These are phyloP conservation scores for Drosophila longiperda DNA, from an alignment of 2,888 invertebrate genomes.

Conservation along the genomic window DNA sequence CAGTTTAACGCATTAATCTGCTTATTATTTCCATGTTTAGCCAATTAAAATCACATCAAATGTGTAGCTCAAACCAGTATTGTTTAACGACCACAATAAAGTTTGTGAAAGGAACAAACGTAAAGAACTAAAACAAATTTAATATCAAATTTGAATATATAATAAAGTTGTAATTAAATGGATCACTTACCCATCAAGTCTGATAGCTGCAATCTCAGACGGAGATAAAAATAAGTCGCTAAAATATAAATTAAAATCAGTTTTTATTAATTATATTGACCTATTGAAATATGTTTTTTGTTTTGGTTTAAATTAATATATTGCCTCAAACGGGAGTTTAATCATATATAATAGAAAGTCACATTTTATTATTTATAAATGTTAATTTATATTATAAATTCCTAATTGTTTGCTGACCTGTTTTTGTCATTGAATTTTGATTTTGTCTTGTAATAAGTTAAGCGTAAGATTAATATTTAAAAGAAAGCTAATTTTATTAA, in stretches of 20 bases:
- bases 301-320: too few species aligned
- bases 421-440: too few species aligned
- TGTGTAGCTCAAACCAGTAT: conserved; percentile 14
- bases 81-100: conserved; percentile 2
- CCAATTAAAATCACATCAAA: conserved; percentile 49
- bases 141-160: not conserved
- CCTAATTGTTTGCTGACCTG: too few species aligned
- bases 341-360: too few species aligned
- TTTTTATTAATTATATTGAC: not conserved
- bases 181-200: not conserved
- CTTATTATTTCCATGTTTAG: conserved; percentile 14
- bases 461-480: too few species aligned
- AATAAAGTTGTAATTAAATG: not conserved
- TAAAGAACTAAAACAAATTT: not conserved
- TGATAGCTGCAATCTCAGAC: not conserved
- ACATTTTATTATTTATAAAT: too few species aligned
- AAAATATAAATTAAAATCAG: not conserved
- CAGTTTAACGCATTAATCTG: conserved; percentile 8
- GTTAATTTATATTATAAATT: too few species aligned
- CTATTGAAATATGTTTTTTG: not conserved
- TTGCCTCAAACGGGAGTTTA: too few species aligned
- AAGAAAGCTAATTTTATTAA: too few species aligned
- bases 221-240: not conserved
- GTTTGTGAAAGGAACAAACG: not conserved
- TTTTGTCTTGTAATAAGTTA: too few species aligned